A percentile compares a stretch with the other conserved stretches of the same genome.
Evolutionary conservation across 2,888 invertebrate genomes (phyloP).

Genomic region (Lamellibrachia columna): DNA sequence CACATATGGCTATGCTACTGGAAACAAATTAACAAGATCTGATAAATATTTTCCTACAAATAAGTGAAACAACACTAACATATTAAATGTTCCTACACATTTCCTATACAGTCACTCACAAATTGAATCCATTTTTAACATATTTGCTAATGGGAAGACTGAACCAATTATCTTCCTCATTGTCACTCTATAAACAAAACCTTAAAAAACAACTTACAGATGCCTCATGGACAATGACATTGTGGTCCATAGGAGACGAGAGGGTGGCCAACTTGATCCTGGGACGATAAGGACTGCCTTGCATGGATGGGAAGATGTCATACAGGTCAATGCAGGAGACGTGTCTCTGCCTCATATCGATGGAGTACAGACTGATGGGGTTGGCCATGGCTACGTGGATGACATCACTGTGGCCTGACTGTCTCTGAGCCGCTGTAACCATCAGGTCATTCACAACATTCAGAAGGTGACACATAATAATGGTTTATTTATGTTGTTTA

Average conservation of each 20-base stretch:
- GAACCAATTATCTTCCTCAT: neutral
- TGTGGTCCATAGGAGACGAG: constrained; percentile 57
- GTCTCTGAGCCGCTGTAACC: constrained; percentile 31
- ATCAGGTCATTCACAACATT: neutral
- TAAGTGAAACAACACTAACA: too few relatives aligned
- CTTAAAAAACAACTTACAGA: constrained; percentile 50
- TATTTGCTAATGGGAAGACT: neutral
- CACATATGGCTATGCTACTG: too few relatives aligned
- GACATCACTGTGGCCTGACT: constrained; percentile 54
- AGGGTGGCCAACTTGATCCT: constrained; percentile 61
- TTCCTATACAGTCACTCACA: too few relatives aligned
- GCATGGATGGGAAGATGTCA: constrained; percentile 60
- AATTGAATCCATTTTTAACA: too few relatives aligned
- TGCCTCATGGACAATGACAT: constrained; percentile 70
- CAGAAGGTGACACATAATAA: neutral
- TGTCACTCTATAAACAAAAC: neutral
- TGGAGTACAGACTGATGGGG: constrained; percentile 68
- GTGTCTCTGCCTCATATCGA: constrained; percentile 54
- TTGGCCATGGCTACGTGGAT: constrained; percentile 68
- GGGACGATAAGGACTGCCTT: constrained; percentile 57
- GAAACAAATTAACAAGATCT: too few relatives aligned
- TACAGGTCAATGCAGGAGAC: constrained; percentile 61
- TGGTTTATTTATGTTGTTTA: neutral
- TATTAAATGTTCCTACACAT: too few relatives aligned
- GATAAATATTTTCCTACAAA: too few relatives aligned